These are phyloP conservation scores for Galeopterus variegatus DNA, from an alignment of 2,113 vertebrate genomes.

Conservation along the genomic window DNA sequence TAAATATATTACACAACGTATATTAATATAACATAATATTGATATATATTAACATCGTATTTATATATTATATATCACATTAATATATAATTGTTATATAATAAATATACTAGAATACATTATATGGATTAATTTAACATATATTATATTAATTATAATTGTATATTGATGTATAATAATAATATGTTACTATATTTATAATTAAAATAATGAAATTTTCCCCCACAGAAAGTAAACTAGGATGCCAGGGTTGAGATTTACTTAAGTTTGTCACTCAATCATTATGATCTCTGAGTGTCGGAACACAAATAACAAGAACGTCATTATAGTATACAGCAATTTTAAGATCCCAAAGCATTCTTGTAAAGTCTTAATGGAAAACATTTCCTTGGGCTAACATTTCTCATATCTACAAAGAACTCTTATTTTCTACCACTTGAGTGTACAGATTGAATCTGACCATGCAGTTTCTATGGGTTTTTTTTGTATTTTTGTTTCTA, in stretches of 20 bases:
- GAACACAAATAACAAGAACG: neutral
- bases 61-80: too few species aligned
- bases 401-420: neutral
- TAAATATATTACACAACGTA: neutral
- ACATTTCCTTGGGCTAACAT: neutral
- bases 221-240: neutral
- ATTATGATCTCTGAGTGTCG: neutral
- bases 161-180: neutral
- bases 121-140: too few species aligned
- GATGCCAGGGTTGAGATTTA: neutral
- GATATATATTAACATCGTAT: too few species aligned
- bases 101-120: neutral
- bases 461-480: neutral
- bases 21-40: too few species aligned
- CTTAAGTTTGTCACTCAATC: neutral
- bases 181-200: neutral
- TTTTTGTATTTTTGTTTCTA: neutral
- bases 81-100: neutral
- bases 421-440: neutral
- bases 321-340: neutral
- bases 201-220: slow-evolving; percentile 2
- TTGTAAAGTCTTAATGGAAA: neutral
- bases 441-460: neutral
- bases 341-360: neutral
- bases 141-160: neutral